Percentiles rank a stretch among this genome's conserved stretches.
Evolutionary conservation across 2,888 invertebrate species (phyloP).

Genomic region (Orchesella flavescens): DNA sequence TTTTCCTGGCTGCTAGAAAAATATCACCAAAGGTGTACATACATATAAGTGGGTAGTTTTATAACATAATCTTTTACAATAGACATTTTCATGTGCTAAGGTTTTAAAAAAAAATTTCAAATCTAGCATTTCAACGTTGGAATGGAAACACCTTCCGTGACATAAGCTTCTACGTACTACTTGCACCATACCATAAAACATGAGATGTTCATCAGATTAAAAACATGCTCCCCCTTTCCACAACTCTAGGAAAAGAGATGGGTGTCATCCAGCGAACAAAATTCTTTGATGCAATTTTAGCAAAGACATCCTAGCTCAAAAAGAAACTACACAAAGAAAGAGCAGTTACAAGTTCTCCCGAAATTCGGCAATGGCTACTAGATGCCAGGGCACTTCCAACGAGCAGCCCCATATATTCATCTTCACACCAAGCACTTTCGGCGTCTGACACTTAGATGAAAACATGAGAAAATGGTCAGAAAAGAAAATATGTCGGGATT

Average conservation of each 20-base stretch:
- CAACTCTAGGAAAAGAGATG: not conserved
- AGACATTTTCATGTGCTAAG: no score
- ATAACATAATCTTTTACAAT: no score
- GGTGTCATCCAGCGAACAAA: slow-evolving; percentile 8
- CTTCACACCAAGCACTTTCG: not conserved
- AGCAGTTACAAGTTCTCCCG: not conserved
- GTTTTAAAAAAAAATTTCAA: no score
- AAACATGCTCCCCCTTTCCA: not conserved
- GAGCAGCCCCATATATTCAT: not conserved
- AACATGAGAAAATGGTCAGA: not conserved
- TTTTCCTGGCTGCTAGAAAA: no score
- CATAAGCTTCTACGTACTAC: no score
- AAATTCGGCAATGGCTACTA: slow-evolving; percentile 6
- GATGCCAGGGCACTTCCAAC: slow-evolving; percentile 3
- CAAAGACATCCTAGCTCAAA: not conserved
- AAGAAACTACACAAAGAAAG: not conserved
- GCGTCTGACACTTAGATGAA: not conserved
- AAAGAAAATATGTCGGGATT: no score
- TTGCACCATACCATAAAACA: no score
- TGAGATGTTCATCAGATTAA: no score
- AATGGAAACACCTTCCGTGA: no score
- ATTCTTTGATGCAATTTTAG: not conserved
- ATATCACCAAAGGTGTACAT: no score
- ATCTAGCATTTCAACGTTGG: no score
- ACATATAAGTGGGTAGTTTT: no score